Evolutionary conservation across 2,113 vertebrate species (phyloP), one percentile per base, ranked within the genome.

Genomic region (Oncorhynchus kisutch): DNA sequence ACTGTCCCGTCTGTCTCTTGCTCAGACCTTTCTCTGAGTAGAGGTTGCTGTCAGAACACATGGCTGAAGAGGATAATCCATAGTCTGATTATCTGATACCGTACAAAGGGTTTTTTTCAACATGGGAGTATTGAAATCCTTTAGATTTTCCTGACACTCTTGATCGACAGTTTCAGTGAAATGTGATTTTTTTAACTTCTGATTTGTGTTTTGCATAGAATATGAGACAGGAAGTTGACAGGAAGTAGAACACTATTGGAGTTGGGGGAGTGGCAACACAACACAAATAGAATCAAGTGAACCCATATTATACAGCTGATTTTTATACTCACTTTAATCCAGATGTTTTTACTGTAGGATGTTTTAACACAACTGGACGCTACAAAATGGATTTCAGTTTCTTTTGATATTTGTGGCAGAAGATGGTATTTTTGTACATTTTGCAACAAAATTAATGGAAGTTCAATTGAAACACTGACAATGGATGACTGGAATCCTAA

Each of bases 1-100:
- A 45, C 80, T 13, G 78, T 39, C 67, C 62, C 54, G 8, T 76
- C 71, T 82, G 74, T 14, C 27, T 31, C 70, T 34, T 29, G 3
- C 57, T 2, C 70, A 76, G 73, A 76, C 79, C 20, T 3, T 81
- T 70, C 81, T 77, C 78, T 83, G 78, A 48, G 39, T 13, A 70
- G 84, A 84, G 22, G 85, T 83, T 67, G 82, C 87, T 73, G 82
- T 78, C 85, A 70, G 24, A 83, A 72, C 82, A 81, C 85, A 79
- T 77, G 88, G 60, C 67, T 29, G 74, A 66, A 6, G 20, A n/a
- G 29, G 75, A 71, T 73, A 79, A 74, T 59, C 78, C 71, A 27
- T 76, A 82, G 86, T 83, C 80, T 74, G 66, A 14, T 29, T 34
- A 5, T 20, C 16, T 39, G 27, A 57, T 57, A 27, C 65, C 27